Conservation (phyloP, 2,888 invertebrate species). For the Julus scandinavius region DNA sequence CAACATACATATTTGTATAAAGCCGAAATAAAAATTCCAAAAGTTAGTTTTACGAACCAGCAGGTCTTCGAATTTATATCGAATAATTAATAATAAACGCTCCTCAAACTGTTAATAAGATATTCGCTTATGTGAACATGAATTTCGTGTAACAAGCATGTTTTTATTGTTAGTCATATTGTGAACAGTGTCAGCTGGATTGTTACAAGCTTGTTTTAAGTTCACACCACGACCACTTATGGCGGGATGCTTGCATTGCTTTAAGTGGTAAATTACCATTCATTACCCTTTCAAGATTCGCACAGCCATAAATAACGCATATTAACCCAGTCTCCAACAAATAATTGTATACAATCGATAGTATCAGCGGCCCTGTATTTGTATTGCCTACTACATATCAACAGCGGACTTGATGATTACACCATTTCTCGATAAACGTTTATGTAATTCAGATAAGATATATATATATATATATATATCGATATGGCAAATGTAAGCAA, state of each 20-base stretch:
- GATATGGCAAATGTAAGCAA: too few species aligned
- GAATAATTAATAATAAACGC: neutral
- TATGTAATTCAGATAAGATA: neutral
- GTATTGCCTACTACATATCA: neutral
- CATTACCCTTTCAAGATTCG: neutral
- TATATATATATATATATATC: too few species aligned
- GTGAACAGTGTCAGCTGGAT: neutral
- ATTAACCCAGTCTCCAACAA: neutral
- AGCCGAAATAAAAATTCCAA: neutral
- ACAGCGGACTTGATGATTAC: neutral
- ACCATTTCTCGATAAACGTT: neutral
- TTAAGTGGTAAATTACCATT: constrained; percentile 13
- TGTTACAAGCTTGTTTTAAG: neutral
- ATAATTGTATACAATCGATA: neutral
- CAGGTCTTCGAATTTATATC: neutral
- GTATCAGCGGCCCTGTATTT: neutral
- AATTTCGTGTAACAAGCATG: neutral
- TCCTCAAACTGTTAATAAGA: neutral
- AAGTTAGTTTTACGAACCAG: neutral
- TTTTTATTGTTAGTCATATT: neutral
- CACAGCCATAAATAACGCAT: neutral
- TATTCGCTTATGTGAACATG: neutral
- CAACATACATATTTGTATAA: neutral
- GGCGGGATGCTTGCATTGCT: neutral
- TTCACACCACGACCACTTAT: neutral